Evolutionary conservation across 2,888 invertebrate genomes (phyloP), one percentile per base, ranked within the genome.

Genomic region (Cryptocheilus praepositus): DNA sequence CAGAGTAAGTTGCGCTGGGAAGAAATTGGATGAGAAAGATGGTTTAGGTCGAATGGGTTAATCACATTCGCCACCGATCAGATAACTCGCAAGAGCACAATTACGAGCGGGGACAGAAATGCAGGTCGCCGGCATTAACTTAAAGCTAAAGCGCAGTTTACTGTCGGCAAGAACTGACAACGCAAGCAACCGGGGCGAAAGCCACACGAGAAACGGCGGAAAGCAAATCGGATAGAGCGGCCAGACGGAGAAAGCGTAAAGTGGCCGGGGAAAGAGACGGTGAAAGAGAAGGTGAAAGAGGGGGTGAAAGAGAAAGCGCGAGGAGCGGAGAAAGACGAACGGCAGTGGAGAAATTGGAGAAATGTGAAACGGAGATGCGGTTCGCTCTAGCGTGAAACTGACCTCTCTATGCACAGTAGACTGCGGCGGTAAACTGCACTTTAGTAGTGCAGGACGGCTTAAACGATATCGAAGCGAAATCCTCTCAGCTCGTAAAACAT

Each of bases 361-460:
- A 22, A 53, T 8, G 36, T 16, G 55, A n/a, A 15, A 25, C 16
- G 18, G 56, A 56, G 56, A 55, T 66, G 74, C 64, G 74, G 77
- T 74, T 78, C 71, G 77, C 70, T 79, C 58, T 77, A 76, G 77
- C 80, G 77, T 74, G 78, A 78, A 78, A 79, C 77, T 78, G 78
- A 78, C 76, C 80, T 74, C 70, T 70, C 77, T 74, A 67, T 74
- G 68, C 72, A 62, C 56, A 67, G 59, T 66, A 66, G 73, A 67
- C 65, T 59, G 73, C 68, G 64, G 76, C 56, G 80, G 79, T 79
- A 79, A 79, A 79, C 80, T 79, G 80, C 80, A 79, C 79, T 79
- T 79, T 79, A 79, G 71, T 70, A 73, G 68, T 66, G 71, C 62
- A 65, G 70, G 55, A 61, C 71, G 70, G 71, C 70, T 79, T 80